Conservation (phyloP, 2,888 invertebrate species). For the Dasypogon diadema region DNA sequence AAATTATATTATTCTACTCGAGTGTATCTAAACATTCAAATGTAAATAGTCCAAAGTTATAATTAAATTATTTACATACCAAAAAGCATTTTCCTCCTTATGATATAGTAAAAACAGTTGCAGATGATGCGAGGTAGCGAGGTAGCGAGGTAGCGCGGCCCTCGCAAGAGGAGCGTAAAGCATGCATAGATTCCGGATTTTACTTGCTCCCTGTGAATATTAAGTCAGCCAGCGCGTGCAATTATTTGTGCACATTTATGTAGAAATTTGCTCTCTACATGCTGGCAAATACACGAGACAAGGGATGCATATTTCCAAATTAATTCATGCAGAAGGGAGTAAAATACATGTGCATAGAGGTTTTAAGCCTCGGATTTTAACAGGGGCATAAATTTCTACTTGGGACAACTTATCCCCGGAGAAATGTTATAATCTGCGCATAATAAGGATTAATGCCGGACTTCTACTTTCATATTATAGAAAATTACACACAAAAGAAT, state of each 20-base stretch:
- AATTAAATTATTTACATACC: constrained; percentile 48
- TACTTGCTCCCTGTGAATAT: constrained; percentile 24
- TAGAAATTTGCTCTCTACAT: constrained; percentile 28
- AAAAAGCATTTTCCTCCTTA: constrained; percentile 21
- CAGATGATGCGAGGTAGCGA: background rate
- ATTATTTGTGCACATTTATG: constrained; percentile 40
- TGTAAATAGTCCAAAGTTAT: constrained; percentile 45
- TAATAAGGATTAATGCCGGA: no score
- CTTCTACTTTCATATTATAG: no score
- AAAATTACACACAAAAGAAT: no score
- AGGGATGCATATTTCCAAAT: constrained; percentile 43
- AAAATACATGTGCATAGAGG: background rate
- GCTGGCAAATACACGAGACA: constrained; percentile 10
- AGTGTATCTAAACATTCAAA: constrained; percentile 38
- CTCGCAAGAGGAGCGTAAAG: background rate
- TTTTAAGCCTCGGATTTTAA: background rate
- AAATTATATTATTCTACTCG: constrained; percentile 42
- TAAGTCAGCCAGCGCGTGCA: constrained; percentile 35
- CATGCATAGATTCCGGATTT: constrained; percentile 14
- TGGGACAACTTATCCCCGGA: background rate
- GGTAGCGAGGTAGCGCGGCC: no score
- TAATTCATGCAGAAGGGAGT: constrained; percentile 36
- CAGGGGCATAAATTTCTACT: background rate
- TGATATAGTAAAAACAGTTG: constrained; percentile 14
- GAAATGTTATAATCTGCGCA: background rate